Percentiles rank a stretch among this genome's conserved stretches.
phyloP scores from a whole-genome alignment of 2,888 invertebrate genomes.

The Malthinus seriepunctatus region DNA sequence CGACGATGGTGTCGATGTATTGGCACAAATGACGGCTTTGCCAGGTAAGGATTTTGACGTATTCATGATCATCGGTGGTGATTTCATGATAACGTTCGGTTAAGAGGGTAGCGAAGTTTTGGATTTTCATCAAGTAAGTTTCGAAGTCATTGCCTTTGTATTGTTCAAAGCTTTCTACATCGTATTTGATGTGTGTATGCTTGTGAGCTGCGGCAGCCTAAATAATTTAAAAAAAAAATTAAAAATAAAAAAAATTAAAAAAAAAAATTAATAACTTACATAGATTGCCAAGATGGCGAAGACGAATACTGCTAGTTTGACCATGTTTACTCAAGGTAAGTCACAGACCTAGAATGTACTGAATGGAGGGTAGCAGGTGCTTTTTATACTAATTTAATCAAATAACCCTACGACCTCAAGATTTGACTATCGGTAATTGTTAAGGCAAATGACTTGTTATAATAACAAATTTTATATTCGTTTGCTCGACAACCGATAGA shows the following conservation, averaged over 20 bases:
- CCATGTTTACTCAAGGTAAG: constrained; percentile 7
- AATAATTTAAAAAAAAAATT: not conserved
- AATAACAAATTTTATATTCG: too few species aligned
- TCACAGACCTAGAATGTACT: not conserved
- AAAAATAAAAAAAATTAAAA: not conserved
- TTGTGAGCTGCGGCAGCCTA: not conserved
- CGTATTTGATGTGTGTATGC: not conserved
- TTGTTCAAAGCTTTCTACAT: not conserved
- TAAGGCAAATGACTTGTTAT: not conserved
- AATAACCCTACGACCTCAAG: constrained; percentile 4
- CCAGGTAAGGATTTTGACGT: not conserved
- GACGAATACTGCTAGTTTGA: not conserved
- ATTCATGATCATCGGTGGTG: not conserved
- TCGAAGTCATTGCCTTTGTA: not conserved
- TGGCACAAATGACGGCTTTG: not conserved
- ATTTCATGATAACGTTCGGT: not conserved
- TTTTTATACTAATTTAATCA: not conserved
- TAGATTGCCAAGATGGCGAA: not conserved
- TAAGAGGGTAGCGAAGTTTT: not conserved
- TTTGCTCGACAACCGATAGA: too few species aligned
- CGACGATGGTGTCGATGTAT: not conserved
- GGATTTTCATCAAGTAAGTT: not conserved
- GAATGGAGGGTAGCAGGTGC: not conserved
- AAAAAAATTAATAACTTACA: not conserved
- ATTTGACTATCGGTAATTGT: not conserved